Evolutionary conservation across 2,797 vertebrate species (phyloP), one percentile per base, ranked within the genome.

Genomic region (Enteromius argenteus): DNA sequence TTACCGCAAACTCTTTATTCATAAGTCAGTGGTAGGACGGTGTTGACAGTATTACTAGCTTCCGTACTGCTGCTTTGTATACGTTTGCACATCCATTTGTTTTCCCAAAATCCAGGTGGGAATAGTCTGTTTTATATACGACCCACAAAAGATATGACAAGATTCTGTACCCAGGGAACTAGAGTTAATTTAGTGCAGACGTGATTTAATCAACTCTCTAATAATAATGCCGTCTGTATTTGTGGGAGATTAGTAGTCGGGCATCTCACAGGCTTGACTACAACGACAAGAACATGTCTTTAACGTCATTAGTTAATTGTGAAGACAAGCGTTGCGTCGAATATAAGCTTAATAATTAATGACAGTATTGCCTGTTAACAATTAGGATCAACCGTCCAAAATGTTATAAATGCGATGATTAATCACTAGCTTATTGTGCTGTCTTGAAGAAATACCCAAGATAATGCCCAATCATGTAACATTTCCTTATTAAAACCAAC

Each of bases 31-130:
- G 27, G 69, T 14, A 51, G 30, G 32, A 37, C 44, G 14, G 68
- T 23, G 79, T 58, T 81, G 51, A 72, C 53, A 60, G 67, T 56
- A 19, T 15, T 74, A 27, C n/a, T 51, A 58, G 14, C 53, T 60
- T 77, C 8, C 56, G 14, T 39, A 30, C 13, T 62, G 21, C 39
- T 81, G 56, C 9, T 72, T 62, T 64, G 69, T 51, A 74, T 64
- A 74, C 27, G 80, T 51, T 82, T 80, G 23, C 37, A 72, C 53
- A 46, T 72, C 56, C 27, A 35, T 72, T 62, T 81, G 21, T 56
- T 68, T 76, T 39, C 60, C 58, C 1, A 15, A 27, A 32, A 74
- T 39, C 60, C 72, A 66, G 30, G 19, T 67, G 60, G 30, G 7
- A 60, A 49, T 5, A 0, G 15, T 35, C 39, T 74, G 27, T 44